Evolutionary conservation across 2,888 invertebrate genomes (phyloP).

Genomic region (Drosophila meridionalis): DNA sequence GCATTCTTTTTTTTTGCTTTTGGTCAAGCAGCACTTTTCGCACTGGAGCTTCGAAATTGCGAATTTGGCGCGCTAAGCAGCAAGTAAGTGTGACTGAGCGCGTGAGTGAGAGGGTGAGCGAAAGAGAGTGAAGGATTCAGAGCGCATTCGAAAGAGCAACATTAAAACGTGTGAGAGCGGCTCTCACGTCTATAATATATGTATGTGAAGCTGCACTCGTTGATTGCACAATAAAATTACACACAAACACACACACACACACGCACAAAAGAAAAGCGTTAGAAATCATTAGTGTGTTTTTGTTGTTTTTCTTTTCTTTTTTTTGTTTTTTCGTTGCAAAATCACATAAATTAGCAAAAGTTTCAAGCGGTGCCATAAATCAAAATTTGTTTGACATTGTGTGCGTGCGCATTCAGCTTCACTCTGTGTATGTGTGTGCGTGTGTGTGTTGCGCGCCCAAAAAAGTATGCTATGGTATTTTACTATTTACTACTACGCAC

Average conservation of each 20-base stretch:
- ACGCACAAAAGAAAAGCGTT: conserved; percentile 21
- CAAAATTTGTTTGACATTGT: conserved; percentile 31
- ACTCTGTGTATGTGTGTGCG: conserved; percentile 2
- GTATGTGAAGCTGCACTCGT: conserved; percentile 34
- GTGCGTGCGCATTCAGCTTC: conserved; percentile 22
- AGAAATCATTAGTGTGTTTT: conserved; percentile 47
- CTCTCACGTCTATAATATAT: conserved; percentile 9
- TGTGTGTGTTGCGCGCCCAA: conserved; percentile 68
- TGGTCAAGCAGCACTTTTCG: conserved; percentile 60
- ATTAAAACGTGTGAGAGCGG: conserved; percentile 29
- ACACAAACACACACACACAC: conserved; percentile 19
- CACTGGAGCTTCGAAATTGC: conserved; percentile 57
- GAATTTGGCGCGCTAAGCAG: conserved; percentile 74
- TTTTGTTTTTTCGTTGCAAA: conserved; percentile 13
- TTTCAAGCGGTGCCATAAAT: conserved; percentile 53
- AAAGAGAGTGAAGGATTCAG: conserved; percentile 11
- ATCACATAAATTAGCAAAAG: conserved; percentile 55
- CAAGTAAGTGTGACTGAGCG: conserved; percentile 44
- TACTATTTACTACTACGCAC: conserved; percentile 78
- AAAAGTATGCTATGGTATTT: conserved; percentile 74
- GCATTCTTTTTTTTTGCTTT: conserved; percentile 50
- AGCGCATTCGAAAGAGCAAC: conserved; percentile 30
- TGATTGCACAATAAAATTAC: conserved; percentile 73
- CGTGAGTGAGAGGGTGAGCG: conserved; percentile 2
- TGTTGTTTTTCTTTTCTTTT: conserved; percentile 9